Evolutionary conservation across 2,888 invertebrate species (phyloP).

Genomic region (Artemia sinica): DNA sequence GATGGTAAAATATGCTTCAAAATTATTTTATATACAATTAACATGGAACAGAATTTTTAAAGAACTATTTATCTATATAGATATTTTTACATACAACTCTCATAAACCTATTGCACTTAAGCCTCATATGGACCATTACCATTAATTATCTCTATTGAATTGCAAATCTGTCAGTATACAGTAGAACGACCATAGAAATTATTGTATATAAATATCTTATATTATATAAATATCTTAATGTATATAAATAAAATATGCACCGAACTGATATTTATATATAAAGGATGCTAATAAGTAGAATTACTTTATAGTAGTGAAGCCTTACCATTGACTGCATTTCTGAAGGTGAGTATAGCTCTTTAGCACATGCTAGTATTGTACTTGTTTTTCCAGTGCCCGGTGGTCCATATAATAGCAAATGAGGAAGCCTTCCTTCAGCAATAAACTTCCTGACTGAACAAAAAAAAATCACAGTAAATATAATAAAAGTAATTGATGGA

Average conservation of each 20-base stretch:
- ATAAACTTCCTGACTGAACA: conserved; percentile 52
- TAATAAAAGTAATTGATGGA: not conserved
- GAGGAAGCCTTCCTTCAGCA: conserved; percentile 70
- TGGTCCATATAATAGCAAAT: conserved; percentile 90
- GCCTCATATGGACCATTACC: no score
- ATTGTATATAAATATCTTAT: conserved; percentile 16
- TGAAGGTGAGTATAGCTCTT: conserved; percentile 66
- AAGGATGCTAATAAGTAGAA: conserved; percentile 15
- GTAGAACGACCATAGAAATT: no score
- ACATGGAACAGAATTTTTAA: no score
- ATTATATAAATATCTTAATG: no score
- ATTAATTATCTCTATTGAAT: no score
- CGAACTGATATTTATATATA: conserved; percentile 14
- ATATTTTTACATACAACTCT: no score
- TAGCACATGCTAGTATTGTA: conserved; percentile 88
- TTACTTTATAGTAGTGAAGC: not conserved
- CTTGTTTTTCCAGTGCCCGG: conserved; percentile 97
- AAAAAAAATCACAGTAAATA: conserved; percentile 25
- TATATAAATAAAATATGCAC: conserved; percentile 11
- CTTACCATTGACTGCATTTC: conserved; percentile 83
- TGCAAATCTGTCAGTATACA: no score
- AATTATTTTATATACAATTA: no score
- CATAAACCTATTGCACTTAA: no score
- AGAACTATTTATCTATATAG: no score
- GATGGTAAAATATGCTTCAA: no score